A percentile compares a stretch with the other conserved stretches of the same genome.
Conservation (phyloP, 2,113 vertebrate genomes). For the Piaya cayana region DNA sequence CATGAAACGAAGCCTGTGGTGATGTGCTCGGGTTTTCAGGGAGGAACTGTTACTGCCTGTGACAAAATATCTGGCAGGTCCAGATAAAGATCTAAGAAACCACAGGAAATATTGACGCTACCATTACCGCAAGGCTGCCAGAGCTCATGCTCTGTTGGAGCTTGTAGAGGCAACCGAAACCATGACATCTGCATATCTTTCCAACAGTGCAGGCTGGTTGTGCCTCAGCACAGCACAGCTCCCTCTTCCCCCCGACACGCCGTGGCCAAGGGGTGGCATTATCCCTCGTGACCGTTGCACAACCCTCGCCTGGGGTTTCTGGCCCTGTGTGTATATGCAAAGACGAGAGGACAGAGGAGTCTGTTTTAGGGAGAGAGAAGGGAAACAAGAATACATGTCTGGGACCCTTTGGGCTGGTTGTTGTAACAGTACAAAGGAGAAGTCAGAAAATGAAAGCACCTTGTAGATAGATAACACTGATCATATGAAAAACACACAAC, state of each 20-base stretch:
- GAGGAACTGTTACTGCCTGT: not conserved
- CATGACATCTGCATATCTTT: not conserved
- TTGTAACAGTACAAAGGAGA: not conserved
- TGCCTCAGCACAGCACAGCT: not conserved
- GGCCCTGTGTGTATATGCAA: not conserved
- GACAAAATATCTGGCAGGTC: not conserved
- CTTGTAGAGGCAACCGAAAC: not conserved
- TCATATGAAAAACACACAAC: not conserved
- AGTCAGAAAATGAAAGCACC: not conserved
- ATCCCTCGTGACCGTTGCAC: accelerated
- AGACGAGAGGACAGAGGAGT: not conserved
- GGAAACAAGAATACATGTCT: not conserved
- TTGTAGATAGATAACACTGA: not conserved
- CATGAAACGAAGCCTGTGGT: accelerated
- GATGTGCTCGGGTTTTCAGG: not conserved
- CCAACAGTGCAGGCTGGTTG: accelerated
- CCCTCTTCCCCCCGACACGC: accelerated
- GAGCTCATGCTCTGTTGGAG: accelerated
- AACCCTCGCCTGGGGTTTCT: accelerated
- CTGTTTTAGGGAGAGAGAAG: not conserved
- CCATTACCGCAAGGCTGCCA: not conserved
- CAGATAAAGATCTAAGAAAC: conserved; percentile 47
- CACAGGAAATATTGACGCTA: not conserved
- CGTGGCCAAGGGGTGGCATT: not conserved
- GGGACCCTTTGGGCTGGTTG: not conserved